Conservation (phyloP, 2,113 vertebrate genomes). For the Entelurus aequoreus region DNA sequence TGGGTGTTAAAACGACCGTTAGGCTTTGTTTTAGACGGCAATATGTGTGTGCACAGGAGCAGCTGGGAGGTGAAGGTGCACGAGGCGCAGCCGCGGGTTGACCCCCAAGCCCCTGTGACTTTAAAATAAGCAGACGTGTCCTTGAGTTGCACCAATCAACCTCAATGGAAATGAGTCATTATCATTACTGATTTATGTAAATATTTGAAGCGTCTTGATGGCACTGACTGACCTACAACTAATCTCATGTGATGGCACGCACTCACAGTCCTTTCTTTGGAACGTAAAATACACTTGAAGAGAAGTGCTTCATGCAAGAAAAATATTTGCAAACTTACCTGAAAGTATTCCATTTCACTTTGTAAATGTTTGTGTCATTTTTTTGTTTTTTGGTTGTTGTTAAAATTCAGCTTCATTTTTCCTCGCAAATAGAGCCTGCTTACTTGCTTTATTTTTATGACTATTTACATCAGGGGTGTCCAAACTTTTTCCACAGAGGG, state of each 20-base stretch:
- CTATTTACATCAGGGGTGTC: too few relatives aligned
- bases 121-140: conserved; percentile 26
- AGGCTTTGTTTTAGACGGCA: conserved; percentile 52
- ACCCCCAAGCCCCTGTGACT: conserved; percentile 25
- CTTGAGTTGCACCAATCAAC: conserved; percentile 26
- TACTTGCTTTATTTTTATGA: too few relatives aligned
- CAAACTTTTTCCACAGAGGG: too few relatives aligned
- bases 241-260: conserved; percentile 24
- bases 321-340: not conserved
- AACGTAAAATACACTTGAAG: conserved; percentile 9
- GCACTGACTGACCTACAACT: conserved; percentile 22
- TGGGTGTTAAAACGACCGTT: conserved; percentile 31
- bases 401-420: too few relatives aligned
- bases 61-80: conserved; percentile 46
- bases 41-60: conserved; percentile 41
- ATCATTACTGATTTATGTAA: conserved; percentile 48
- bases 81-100: conserved; percentile 1
- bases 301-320: not conserved
- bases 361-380: too few relatives aligned
- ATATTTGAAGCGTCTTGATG: conserved; percentile 27
- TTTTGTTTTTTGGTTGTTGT: too few relatives aligned
- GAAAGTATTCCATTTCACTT: not conserved
- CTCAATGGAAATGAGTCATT: conserved; percentile 34
- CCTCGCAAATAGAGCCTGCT: too few relatives aligned
- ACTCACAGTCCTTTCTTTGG: conserved; percentile 3